These are phyloP conservation scores for Drosophila crucigera DNA, from an alignment of 2,888 invertebrate species.

Conservation along the genomic window DNA sequence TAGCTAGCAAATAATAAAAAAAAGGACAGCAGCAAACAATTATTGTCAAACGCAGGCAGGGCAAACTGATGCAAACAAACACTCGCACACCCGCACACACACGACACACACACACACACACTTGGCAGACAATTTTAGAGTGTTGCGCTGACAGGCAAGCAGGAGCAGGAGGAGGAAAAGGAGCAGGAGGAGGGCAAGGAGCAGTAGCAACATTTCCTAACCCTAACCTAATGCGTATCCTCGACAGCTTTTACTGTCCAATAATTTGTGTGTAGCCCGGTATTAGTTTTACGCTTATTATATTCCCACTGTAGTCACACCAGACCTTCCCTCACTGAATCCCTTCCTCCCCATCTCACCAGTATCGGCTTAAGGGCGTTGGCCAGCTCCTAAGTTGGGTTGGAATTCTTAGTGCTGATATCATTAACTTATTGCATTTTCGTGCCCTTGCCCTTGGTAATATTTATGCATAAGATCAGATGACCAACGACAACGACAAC, in stretches of 20 bases:
- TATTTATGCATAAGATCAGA: slow-evolving; percentile 77
- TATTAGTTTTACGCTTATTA: slow-evolving; percentile 70
- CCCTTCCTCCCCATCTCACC: neutral
- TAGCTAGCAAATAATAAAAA: slow-evolving; percentile 55
- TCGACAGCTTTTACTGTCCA: slow-evolving; percentile 59
- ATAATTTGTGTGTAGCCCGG: slow-evolving; percentile 58
- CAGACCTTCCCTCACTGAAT: neutral
- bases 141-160: slow-evolving; percentile 25
- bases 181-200: neutral
- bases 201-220: neutral
- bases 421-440: slow-evolving; percentile 80
- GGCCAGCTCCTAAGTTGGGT: neutral
- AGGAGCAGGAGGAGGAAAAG: neutral
- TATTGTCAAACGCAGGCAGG: slow-evolving; percentile 74
- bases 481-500: slow-evolving; percentile 7
- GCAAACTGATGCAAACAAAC: slow-evolving; percentile 34
- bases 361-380: slow-evolving; percentile 32
- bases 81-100: slow-evolving; percentile 12
- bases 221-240: slow-evolving; percentile 1
- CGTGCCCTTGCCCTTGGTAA: slow-evolving; percentile 45
- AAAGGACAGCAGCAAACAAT: slow-evolving; percentile 71
- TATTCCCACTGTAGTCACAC: slow-evolving; percentile 22
- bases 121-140: slow-evolving; percentile 51
- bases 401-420: slow-evolving; percentile 46
- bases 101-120: slow-evolving; percentile 1